phyloP scores from a whole-genome alignment of 2,888 invertebrate species.

The Teleiodes luculella region DNA sequence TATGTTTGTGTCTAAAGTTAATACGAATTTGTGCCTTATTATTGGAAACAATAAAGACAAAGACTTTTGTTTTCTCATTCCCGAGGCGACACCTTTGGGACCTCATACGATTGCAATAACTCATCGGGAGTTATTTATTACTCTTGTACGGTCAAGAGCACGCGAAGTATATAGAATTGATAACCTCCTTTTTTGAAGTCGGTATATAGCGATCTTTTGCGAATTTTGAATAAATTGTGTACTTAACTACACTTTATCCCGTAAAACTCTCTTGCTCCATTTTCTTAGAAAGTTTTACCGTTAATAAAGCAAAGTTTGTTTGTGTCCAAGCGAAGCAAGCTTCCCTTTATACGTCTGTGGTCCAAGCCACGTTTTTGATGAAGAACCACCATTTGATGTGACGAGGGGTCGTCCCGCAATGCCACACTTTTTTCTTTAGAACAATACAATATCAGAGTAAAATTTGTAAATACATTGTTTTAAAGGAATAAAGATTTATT shows the following conservation, averaged over 20 bases:
- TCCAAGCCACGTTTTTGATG: constrained; percentile 40
- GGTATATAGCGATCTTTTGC: no score
- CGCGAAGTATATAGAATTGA: no score
- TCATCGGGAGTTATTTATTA: not conserved
- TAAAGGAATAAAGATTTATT: no score
- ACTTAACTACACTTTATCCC: not conserved
- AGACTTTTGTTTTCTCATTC: not conserved
- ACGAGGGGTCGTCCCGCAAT: constrained; percentile 19
- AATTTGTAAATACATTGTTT: no score
- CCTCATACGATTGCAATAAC: no score
- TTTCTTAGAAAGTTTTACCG: constrained; percentile 42
- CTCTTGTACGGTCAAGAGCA: not conserved
- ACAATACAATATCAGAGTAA: no score
- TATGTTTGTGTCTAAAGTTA: not conserved
- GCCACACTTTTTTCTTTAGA: no score
- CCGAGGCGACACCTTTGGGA: no score
- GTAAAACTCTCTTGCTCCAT: not conserved
- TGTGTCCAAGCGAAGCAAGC: no score
- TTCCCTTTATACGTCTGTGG: no score
- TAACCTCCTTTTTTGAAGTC: no score
- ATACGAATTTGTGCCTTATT: not conserved
- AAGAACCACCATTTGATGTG: constrained; percentile 17
- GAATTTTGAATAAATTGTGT: not conserved
- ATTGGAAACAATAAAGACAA: not conserved
- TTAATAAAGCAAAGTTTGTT: constrained; percentile 72